phyloP scores from a whole-genome alignment of 1,140 invertebrate genomes.

The Caerostris extrusa region DNA sequence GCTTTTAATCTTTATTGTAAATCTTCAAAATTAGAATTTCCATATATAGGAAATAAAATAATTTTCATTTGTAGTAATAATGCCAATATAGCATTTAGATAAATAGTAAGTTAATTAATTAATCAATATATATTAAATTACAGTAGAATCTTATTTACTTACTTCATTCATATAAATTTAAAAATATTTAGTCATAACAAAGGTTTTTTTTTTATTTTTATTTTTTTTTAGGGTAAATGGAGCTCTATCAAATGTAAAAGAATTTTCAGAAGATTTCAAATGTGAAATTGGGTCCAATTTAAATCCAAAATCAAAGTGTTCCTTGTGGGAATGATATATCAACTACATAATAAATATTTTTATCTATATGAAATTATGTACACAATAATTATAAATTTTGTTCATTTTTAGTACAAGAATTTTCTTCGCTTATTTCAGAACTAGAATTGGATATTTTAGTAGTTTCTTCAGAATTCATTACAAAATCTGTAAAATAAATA shows the following conservation, averaged over 20 bases:
- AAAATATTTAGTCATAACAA: no score
- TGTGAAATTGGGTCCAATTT: conserved; percentile 83
- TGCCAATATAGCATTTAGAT: no score
- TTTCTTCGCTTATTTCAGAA: no score
- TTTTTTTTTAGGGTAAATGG: conserved; percentile 83
- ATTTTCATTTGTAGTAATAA: no score
- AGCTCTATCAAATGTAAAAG: conserved; percentile 84
- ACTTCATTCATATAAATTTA: no score
- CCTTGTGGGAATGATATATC: conserved; percentile 82
- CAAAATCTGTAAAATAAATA: not conserved
- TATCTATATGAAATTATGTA: not conserved
- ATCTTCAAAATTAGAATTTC: no score
- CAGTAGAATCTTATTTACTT: no score
- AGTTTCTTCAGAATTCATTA: not conserved
- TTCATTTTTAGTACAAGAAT: not conserved
- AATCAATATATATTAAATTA: no score
- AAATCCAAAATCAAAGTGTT: conserved; percentile 85
- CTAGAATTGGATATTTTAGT: not conserved
- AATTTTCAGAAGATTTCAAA: conserved; percentile 84
- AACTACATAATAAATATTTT: not conserved
- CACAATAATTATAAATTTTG: not conserved
- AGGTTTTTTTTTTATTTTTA: not conserved
- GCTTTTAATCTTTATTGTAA: no score
- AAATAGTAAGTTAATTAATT: no score
- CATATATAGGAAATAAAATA: no score